Evolutionary conservation across 2,113 vertebrate species (phyloP), one percentile per base, ranked within the genome.

Genomic region (Cariama cristata): DNA sequence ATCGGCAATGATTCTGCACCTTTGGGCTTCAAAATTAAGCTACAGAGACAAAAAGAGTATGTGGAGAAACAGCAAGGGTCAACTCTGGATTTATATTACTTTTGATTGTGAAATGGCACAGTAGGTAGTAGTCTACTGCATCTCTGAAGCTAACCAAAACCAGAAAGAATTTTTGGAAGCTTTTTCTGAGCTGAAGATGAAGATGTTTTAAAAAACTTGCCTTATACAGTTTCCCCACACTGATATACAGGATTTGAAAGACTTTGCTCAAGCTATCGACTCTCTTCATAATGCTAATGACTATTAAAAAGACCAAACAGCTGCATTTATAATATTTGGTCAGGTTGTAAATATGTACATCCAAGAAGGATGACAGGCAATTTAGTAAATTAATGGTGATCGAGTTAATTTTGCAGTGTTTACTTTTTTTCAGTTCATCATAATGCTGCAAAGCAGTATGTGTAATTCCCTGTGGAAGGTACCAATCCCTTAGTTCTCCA

Each of bases 1-100:
- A 73, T 82, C 59, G 94, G 30, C 44, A 68, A 94, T 38, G 55
- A 71, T 92, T 96, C 82, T 94, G 56, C 32, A 84, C 55, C 80
- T 94, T 92, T 64, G 12, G 56, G 59, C 68, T 97, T 96, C 96
- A 94, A 91, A 96, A 89, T 59, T 42, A 93, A 84, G 33, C 49
- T 67, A 89, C 1, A 79, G 28, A 83, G 22, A 72, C 40, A 83
- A 74, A 76, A 96, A 94, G 3, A 67, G 49, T 66, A 45, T 7
- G 21, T 69, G 38, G 55, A 92, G 67, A 92, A 94, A 86, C 80
- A 94, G 35, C 32, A 96, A 75, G 22, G 42, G 60, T 68, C 44
- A 81, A 3, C 18, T 85, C 53, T 53, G 12, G 71, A 30, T 60
- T 64, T 73, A 80, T 97, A 40, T 77, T 82, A 88, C 35, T 91